phyloP scores from a whole-genome alignment of 2,797 vertebrate species.

The Gephyroberyx darwinii region DNA sequence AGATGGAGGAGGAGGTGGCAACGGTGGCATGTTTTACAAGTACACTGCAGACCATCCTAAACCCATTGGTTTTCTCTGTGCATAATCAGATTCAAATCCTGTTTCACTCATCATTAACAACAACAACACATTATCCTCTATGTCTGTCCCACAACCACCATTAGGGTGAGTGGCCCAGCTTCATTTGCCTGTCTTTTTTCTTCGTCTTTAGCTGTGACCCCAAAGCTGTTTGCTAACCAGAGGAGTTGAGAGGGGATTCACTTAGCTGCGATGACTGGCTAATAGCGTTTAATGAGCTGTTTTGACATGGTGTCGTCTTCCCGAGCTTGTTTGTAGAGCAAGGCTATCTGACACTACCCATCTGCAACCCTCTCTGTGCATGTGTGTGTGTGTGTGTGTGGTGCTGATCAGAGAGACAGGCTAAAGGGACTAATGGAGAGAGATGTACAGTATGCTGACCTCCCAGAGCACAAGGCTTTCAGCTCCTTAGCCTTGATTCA shows the following conservation, averaged over 20 bases:
- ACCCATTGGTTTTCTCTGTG: constrained; percentile 44
- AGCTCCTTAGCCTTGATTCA: constrained; percentile 69
- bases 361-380: constrained; percentile 61
- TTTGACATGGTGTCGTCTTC: constrained; percentile 76
- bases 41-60: constrained; percentile 41
- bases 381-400: constrained; percentile 32
- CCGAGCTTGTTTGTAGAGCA: constrained; percentile 72
- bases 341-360: constrained; percentile 73
- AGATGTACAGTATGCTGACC: constrained; percentile 68
- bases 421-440: constrained; percentile 76
- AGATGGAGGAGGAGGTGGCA: not conserved
- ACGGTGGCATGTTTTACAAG: constrained; percentile 31
- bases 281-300: constrained; percentile 86
- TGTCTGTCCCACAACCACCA: constrained; percentile 73
- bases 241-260: constrained; percentile 77
- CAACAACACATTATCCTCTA: constrained; percentile 69
- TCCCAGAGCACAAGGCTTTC: constrained; percentile 67
- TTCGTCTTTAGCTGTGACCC: constrained; percentile 66
- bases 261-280: constrained; percentile 82
- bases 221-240: constrained; percentile 78
- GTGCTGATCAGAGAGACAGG: constrained; percentile 61
- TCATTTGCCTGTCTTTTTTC: constrained; percentile 66
- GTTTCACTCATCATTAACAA: constrained; percentile 69
- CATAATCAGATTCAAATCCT: constrained; percentile 74
- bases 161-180: constrained; percentile 69